phyloP scores from a whole-genome alignment of 2,888 invertebrate species.

The Alsophila aescularia region DNA sequence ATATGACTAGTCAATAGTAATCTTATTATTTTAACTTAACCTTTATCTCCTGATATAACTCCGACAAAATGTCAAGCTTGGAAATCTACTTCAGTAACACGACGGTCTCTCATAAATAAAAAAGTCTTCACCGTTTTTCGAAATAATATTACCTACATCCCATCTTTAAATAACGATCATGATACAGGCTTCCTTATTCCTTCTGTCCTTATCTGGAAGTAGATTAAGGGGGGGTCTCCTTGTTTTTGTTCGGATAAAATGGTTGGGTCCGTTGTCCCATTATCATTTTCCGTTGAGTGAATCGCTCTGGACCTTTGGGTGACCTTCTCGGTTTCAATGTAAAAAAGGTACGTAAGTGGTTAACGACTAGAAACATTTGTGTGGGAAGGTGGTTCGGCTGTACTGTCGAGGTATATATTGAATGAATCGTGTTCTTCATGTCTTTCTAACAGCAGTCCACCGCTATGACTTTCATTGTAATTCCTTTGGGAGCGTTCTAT shows the following conservation, averaged over 20 bases:
- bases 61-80: neutral
- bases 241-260: constrained; percentile 66
- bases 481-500: too few relatives aligned
- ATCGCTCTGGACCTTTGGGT: constrained; percentile 36
- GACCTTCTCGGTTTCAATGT: constrained; percentile 32
- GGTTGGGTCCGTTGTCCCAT: constrained; percentile 58
- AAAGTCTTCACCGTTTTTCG: constrained; percentile 17
- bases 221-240: constrained; percentile 58
- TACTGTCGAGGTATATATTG: neutral
- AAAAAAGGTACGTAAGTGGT: constrained; percentile 33
- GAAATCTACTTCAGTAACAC: neutral
- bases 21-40: too few relatives aligned
- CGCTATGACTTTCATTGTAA: too few relatives aligned
- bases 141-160: constrained; percentile 26
- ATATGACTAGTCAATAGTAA: too few relatives aligned
- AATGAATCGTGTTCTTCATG: too few relatives aligned
- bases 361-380: constrained; percentile 31
- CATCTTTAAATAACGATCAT: constrained; percentile 28
- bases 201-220: constrained; percentile 39
- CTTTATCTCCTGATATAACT: too few relatives aligned
- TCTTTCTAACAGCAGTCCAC: too few relatives aligned
- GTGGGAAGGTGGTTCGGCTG: constrained; percentile 11
- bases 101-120: neutral
- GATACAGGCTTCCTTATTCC: constrained; percentile 31
- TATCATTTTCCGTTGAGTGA: constrained; percentile 65